Evolutionary conservation across 2,113 vertebrate species (phyloP).

Genomic region (Elachura formosa): DNA sequence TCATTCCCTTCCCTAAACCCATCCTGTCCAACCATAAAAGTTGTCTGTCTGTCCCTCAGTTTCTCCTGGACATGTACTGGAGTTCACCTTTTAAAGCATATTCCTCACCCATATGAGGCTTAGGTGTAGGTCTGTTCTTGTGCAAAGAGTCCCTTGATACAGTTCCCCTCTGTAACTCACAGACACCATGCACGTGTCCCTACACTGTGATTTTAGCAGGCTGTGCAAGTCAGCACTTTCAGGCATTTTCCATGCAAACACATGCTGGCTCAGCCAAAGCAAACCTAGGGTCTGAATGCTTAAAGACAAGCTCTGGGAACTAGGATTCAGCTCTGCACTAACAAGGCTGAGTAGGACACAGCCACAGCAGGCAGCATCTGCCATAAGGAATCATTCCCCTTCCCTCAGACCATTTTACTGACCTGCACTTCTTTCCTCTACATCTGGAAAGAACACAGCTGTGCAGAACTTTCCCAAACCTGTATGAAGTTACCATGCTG

Average conservation of each 20-base stretch:
- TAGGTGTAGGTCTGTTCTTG: not conserved
- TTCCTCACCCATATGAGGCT: not conserved
- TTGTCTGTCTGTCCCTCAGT: not conserved
- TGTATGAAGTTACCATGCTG: not conserved
- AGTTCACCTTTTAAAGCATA: not conserved
- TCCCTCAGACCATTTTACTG: not conserved
- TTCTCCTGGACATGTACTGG: not conserved
- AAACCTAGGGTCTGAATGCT: not conserved
- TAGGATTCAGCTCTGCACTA: not conserved
- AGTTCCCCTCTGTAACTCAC: accelerated
- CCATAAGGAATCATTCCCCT: not conserved
- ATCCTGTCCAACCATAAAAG: not conserved
- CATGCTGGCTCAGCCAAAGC: not conserved
- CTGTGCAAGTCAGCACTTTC: not conserved
- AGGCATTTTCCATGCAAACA: not conserved
- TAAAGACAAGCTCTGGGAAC: not conserved
- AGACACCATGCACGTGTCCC: not conserved
- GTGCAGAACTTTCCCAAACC: not conserved
- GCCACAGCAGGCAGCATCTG: not conserved
- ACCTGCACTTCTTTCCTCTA: not conserved
- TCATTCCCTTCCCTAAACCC: not conserved
- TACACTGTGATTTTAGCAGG: not conserved
- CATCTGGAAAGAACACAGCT: not conserved
- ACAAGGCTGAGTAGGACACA: not conserved
- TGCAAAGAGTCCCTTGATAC: not conserved